phyloP scores from a whole-genome alignment of 2,888 invertebrate species.

The Eilema caniola region DNA sequence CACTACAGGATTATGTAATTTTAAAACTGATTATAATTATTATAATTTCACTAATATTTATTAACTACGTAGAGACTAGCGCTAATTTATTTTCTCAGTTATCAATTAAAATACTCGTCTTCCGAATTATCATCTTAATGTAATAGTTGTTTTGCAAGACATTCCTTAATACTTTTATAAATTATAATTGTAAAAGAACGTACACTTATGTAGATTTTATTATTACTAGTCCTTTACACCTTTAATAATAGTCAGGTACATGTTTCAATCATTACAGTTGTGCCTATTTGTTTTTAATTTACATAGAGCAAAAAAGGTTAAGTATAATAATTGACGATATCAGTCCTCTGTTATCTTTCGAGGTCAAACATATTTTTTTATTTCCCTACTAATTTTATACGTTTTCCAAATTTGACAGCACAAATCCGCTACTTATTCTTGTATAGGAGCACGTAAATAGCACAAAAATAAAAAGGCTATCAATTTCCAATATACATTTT shows the following conservation, averaged over 20 bases:
- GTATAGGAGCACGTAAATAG: constrained; percentile 31
- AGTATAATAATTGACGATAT: neutral
- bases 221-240: constrained; percentile 40
- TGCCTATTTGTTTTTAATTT: constrained; percentile 1
- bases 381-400: constrained; percentile 11
- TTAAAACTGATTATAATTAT: neutral
- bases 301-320: neutral
- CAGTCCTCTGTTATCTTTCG: neutral
- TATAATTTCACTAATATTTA: neutral
- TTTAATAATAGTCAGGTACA: constrained; percentile 5
- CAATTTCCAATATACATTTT: constrained; percentile 2
- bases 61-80: constrained; percentile 15
- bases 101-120: constrained; percentile 58
- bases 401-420: constrained; percentile 14
- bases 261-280: neutral
- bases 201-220: constrained; percentile 25
- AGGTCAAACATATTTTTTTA: neutral
- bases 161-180: constrained; percentile 15
- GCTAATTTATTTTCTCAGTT: constrained; percentile 23
- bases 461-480: constrained; percentile 33
- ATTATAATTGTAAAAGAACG: constrained; percentile 9
- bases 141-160: constrained; percentile 8
- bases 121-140: constrained; percentile 52
- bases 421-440: constrained; percentile 21
- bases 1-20: neutral